These are phyloP conservation scores for Rhopalosiphum padi DNA, from an alignment of 1,140 invertebrate species.

Conservation along the genomic window DNA sequence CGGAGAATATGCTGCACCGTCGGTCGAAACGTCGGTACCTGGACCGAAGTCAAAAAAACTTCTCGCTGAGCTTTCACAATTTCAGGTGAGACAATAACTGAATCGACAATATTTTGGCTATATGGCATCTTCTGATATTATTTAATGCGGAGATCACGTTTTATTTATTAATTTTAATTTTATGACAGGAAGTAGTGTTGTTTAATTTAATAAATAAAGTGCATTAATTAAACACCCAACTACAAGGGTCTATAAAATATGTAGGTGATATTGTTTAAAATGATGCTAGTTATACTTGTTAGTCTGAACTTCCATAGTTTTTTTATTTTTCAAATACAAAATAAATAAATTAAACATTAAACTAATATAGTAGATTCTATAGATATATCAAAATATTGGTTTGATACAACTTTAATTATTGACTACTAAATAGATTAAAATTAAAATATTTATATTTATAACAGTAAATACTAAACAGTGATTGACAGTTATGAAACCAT, in stretches of 20 bases:
- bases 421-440: too few species aligned
- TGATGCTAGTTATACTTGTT: background rate
- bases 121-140: background rate
- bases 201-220: constrained; percentile 33
- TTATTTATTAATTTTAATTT: constrained; percentile 56
- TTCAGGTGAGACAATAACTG: constrained; percentile 64
- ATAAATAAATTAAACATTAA: background rate
- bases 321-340: background rate
- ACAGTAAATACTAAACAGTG: too few species aligned
- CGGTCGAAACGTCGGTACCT: constrained; percentile 70
- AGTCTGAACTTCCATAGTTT: background rate
- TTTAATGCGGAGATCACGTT: background rate
- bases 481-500: too few species aligned
- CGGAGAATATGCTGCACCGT: constrained; percentile 69
- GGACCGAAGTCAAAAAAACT: constrained; percentile 73
- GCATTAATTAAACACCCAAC: constrained; percentile 18
- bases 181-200: constrained; percentile 44
- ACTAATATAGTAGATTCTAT: background rate
- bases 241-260: background rate
- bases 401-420: background rate
- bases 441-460: too few species aligned
- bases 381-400: background rate
- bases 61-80: constrained; percentile 67
- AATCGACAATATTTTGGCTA: background rate
- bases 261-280: background rate